Percentiles rank a stretch among this genome's conserved stretches.
phyloP scores from a whole-genome alignment of 2,113 vertebrate genomes.

The Atherinomorus stipes region DNA sequence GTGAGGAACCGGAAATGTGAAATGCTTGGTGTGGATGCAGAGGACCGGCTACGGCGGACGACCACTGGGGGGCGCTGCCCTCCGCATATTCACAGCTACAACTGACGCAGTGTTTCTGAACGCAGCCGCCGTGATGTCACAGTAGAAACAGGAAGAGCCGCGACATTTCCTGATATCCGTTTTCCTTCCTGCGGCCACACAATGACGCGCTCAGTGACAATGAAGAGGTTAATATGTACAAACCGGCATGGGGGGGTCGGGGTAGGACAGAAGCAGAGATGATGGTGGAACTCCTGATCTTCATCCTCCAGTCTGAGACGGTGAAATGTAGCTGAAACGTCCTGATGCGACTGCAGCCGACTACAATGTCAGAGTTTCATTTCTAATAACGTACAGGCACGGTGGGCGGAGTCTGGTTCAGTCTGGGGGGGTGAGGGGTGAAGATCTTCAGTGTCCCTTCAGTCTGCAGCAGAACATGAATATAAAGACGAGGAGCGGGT shows the following conservation, averaged over 20 bases:
- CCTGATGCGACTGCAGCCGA: too few relatives aligned
- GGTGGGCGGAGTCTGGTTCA: conserved; percentile 60
- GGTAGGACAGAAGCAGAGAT: neutral
- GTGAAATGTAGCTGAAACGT: too few relatives aligned
- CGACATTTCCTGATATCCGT: neutral
- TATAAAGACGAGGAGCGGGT: conserved; percentile 22
- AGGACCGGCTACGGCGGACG: neutral
- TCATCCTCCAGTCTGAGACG: too few relatives aligned
- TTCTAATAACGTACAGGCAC: conserved; percentile 57
- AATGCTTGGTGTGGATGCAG: too few relatives aligned
- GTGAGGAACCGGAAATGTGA: too few relatives aligned
- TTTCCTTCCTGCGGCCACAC: neutral
- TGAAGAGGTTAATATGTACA: conserved; percentile 82
- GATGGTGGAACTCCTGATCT: too few relatives aligned
- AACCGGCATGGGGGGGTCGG: neutral
- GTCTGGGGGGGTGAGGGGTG: neutral
- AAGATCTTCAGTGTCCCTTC: conserved; percentile 23
- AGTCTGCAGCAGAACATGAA: conserved; percentile 33
- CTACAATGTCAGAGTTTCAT: conserved; percentile 11
- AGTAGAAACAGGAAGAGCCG: neutral
- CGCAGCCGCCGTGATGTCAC: neutral
- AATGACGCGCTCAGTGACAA: neutral
- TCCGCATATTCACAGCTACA: conserved; percentile 1
- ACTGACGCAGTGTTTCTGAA: too few relatives aligned
- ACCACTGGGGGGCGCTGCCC: conserved; percentile 33